These are phyloP conservation scores for Craseonycteris thonglongyai DNA, from an alignment of 2,113 vertebrate genomes.

Conservation along the genomic window DNA sequence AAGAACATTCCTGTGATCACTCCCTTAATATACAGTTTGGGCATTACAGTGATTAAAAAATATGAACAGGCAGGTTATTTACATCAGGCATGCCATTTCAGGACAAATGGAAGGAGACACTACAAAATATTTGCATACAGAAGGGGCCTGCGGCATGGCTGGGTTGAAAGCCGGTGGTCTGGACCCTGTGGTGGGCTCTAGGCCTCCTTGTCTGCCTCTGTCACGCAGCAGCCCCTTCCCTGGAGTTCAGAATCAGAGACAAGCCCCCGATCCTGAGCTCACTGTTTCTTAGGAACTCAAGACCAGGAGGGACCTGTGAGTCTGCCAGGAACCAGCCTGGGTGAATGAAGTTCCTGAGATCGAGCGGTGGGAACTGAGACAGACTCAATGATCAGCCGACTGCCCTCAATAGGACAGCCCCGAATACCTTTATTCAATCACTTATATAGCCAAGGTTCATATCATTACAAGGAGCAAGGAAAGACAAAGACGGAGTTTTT, in stretches of 20 bases:
- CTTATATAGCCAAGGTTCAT: no score
- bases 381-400: no score
- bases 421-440: no score
- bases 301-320: no score
- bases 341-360: no score
- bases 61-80: neutral
- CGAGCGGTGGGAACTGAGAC: no score
- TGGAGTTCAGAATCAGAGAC: neutral
- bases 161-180: neutral
- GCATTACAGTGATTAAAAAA: neutral
- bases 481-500: no score
- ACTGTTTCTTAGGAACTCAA: neutral
- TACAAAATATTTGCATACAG: neutral
- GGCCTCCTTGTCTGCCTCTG: neutral
- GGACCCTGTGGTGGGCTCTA: neutral
- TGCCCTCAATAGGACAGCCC: no score
- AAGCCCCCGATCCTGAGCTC: neutral
- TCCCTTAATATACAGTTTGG: neutral
- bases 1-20: neutral
- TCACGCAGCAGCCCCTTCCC: no score
- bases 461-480: no score
- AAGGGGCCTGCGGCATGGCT: neutral
- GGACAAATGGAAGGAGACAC: neutral
- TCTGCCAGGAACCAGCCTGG: no score
- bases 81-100: neutral